Base-by-base conservation (phyloP, 2,797 vertebrate species). In the Nannoperca australis region DNA sequence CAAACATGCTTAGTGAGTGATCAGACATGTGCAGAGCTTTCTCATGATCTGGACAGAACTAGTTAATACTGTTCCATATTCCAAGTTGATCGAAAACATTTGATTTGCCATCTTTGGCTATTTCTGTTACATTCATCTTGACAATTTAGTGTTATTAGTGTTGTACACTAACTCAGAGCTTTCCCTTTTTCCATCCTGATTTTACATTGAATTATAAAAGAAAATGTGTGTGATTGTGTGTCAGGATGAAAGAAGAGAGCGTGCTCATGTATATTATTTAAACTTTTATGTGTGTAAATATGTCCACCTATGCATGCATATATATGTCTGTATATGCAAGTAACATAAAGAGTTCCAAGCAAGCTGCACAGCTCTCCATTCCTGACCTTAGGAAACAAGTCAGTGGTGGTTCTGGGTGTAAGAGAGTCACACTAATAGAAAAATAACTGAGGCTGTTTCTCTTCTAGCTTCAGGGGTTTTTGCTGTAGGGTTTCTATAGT, bases 301-400 rank as follows among this genome's bases (percentile, higher is more conserved):
- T 50, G 59, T 62, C 27, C 30, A 40, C 20, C 17, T 17, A 12
- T 51, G 36, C 15, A 51, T 38, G 40, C 9, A 38, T 34, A 45
- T 2, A n/a, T 49, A 12, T 73, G 42, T 71, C 2, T 55, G 6
- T 20, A 61, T 62, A 38, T 53, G 50, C 34, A 55, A 40, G 50
- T 49, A 14, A 15, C 42, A 44, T 45, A 51, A 51, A 32, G 32
- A 24, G 24, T 15, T 45, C 58, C 59, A 54, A 22, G 7, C 54
- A 60, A 18, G 38, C 56, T 63, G 42, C 34, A 36, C 47, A 24
- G 65, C 44, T 70, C 9, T 72, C 70, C 53, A 62, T 64, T 67
- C 81, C 54, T 73, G 78, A 77, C 70, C 70, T 50, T 50, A 61
- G 60, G 54, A 70, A 72, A 78, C 49, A 51, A 66, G 79, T 78